Evolutionary conservation across 2,888 invertebrate species (phyloP).

Genomic region (Heliconius cydno): DNA sequence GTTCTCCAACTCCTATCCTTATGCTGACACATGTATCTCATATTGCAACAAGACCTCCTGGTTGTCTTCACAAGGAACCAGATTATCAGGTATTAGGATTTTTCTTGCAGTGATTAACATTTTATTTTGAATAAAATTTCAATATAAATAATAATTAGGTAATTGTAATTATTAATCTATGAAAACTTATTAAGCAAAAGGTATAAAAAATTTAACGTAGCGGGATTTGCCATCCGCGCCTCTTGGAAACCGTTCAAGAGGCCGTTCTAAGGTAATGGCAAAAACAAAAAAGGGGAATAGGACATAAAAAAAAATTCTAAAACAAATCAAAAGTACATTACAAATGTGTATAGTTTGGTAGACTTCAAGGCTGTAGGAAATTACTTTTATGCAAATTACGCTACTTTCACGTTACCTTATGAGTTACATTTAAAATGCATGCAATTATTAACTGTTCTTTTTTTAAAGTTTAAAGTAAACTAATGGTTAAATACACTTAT

Average conservation of each 20-base stretch:
- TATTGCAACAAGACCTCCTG: conserved; percentile 71
- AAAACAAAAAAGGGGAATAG: background rate
- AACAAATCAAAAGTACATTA: conserved; percentile 4
- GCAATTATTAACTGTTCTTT: conserved; percentile 3
- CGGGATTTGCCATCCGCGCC: no score
- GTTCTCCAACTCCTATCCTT: conserved; percentile 67
- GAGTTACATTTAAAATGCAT: conserved; percentile 18
- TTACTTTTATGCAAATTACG: conserved; percentile 71
- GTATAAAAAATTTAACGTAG: no score
- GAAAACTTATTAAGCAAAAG: background rate
- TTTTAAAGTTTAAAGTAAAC: background rate
- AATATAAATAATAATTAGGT: background rate
- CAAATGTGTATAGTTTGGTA: conserved; percentile 10
- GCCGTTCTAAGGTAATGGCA: no score
- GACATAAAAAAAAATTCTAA: background rate
- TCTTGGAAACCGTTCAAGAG: no score
- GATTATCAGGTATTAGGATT: conserved; percentile 34
- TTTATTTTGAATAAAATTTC: background rate
- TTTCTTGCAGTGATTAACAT: background rate
- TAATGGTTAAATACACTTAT: background rate
- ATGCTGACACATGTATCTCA: conserved; percentile 75
- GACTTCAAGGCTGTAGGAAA: conserved; percentile 58
- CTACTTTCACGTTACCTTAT: conserved; percentile 49
- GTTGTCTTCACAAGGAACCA: conserved; percentile 67
- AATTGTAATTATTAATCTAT: background rate